Evolutionary conservation across 1,140 invertebrate species (phyloP).

Genomic region (Drosophila nikananu): DNA sequence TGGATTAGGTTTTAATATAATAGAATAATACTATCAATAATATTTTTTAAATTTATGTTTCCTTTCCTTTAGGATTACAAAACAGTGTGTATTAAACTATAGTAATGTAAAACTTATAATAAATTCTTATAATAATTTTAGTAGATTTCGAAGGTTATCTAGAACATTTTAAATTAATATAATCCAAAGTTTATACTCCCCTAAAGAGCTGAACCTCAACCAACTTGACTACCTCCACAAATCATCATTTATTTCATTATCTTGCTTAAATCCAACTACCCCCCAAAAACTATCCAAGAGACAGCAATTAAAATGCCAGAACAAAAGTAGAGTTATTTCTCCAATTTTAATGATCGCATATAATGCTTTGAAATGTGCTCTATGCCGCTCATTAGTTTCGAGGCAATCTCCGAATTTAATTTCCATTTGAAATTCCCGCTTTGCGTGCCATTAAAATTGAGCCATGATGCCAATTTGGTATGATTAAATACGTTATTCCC

Average conservation of each 20-base stretch:
- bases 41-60: background rate
- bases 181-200: background rate
- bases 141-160: background rate
- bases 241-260: conserved; percentile 9
- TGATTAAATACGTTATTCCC: conserved; percentile 39
- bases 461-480: conserved; percentile 76
- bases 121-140: background rate
- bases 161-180: background rate
- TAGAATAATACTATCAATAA: background rate
- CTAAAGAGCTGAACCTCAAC: background rate
- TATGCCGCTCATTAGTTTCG: conserved; percentile 58
- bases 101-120: background rate
- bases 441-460: conserved; percentile 70
- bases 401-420: conserved; percentile 55
- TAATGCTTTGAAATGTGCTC: conserved; percentile 38
- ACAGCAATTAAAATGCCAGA: conserved; percentile 51
- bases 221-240: background rate
- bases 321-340: conserved; percentile 48
- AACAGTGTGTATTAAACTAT: background rate
- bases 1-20: background rate
- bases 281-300: conserved; percentile 33
- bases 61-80: background rate
- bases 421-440: conserved; percentile 52
- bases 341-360: conserved; percentile 60
- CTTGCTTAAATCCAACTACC: background rate